Evolutionary conservation across 2,113 vertebrate genomes (phyloP).

Genomic region (Synodontis membranacea): DNA sequence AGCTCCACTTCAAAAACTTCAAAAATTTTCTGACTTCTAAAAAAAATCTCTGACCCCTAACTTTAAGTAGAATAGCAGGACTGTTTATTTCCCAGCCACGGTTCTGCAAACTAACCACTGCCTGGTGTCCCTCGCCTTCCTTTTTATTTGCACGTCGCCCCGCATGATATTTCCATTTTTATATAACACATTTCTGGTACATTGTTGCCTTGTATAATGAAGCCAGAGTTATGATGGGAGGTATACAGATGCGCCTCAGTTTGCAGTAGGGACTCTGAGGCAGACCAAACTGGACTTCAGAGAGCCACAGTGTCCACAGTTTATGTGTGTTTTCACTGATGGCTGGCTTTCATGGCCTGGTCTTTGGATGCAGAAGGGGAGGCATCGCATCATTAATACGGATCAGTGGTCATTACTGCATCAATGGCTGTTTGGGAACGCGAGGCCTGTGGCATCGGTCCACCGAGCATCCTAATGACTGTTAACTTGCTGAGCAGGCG

Average conservation of each 20-base stretch:
- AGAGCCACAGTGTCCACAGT: background rate
- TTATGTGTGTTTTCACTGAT: conserved; percentile 23
- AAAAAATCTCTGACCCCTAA: background rate
- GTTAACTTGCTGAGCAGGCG: conserved; percentile 30
- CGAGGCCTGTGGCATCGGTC: background rate
- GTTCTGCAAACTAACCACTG: background rate
- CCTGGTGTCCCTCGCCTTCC: background rate
- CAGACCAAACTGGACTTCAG: background rate
- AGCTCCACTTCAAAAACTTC: background rate
- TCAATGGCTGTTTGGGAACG: background rate
- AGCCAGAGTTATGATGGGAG: conserved; percentile 3
- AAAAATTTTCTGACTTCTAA: background rate
- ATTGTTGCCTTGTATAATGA: conserved; percentile 9
- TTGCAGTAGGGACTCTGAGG: background rate
- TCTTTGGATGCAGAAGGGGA: background rate
- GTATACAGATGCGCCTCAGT: background rate
- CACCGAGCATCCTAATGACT: conserved; percentile 37
- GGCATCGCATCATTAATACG: conserved; percentile 7
- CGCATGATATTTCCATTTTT: conserved; percentile 20
- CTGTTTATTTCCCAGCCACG: background rate
- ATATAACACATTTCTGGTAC: conserved; percentile 5
- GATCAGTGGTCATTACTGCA: conserved; percentile 26
- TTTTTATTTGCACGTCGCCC: background rate
- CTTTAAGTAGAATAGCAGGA: background rate
- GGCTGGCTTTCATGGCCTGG: background rate